Conservation (phyloP, 2,113 vertebrate species). For the Carassius gibelio region DNA sequence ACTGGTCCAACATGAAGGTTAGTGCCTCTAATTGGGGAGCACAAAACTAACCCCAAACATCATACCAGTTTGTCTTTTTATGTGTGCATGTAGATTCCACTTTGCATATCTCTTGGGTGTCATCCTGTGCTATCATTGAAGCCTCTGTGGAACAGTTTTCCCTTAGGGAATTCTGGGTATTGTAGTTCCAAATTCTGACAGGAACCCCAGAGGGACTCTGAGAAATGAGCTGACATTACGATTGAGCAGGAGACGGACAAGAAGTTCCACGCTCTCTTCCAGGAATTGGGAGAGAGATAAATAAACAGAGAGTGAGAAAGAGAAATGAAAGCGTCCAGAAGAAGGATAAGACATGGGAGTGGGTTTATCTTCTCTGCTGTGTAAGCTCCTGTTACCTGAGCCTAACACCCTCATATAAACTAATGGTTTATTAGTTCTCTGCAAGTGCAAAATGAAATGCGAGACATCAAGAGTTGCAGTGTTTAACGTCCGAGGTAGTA, state of each 20-base stretch:
- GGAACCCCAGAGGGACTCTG: slow-evolving; percentile 32
- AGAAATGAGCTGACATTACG: slow-evolving; percentile 47
- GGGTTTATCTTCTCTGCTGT: not conserved
- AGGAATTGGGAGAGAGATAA: slow-evolving; percentile 25
- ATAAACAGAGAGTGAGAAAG: slow-evolving; percentile 1
- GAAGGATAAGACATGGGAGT: slow-evolving; percentile 46
- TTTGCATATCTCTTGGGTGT: slow-evolving; percentile 34
- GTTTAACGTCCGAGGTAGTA: slow-evolving; percentile 52
- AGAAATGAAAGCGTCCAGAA: slow-evolving; percentile 31
- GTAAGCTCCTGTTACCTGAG: slow-evolving; percentile 33
- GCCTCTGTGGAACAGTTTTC: slow-evolving; percentile 13
- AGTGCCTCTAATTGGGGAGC: not conserved
- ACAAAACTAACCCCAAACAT: not conserved
- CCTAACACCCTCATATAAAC: slow-evolving; percentile 25
- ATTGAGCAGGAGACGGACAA: not conserved
- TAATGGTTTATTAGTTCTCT: slow-evolving; percentile 38
- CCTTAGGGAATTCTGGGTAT: slow-evolving; percentile 52
- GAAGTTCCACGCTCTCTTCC: not conserved
- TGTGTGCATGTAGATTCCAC: not conserved
- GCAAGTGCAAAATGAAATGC: slow-evolving; percentile 43
- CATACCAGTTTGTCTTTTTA: not conserved
- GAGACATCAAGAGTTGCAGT: slow-evolving; percentile 33
- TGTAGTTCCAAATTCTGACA: slow-evolving; percentile 40
- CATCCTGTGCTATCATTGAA: slow-evolving; percentile 10
- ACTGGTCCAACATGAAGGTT: slow-evolving; percentile 31